A percentile compares a stretch with the other conserved stretches of the same genome.
Conservation (phyloP, 2,888 invertebrate genomes). For the Ichneumoninae sp. region DNA sequence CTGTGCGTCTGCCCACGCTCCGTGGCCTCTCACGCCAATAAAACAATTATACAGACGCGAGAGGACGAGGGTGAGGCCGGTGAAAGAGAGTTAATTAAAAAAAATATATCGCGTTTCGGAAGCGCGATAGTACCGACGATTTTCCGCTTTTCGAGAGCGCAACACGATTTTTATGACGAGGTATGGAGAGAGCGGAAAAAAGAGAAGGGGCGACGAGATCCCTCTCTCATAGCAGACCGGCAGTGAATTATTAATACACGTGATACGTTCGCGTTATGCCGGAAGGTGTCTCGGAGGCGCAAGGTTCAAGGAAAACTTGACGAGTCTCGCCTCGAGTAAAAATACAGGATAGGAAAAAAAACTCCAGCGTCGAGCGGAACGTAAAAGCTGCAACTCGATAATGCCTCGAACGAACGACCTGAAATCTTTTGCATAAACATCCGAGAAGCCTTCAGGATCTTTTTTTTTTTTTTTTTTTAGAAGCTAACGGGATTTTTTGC, state of each 20-base stretch:
- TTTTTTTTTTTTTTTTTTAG: not conserved
- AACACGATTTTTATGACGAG: conserved; percentile 16
- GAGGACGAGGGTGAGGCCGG: not conserved
- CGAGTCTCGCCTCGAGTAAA: conserved; percentile 62
- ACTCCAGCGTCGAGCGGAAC: not conserved
- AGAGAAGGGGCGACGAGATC: conserved; percentile 4
- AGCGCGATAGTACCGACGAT: conserved; percentile 1
- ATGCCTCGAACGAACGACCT: not conserved
- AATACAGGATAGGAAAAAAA: not conserved
- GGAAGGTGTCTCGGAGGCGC: conserved; percentile 69
- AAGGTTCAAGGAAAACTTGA: conserved; percentile 82
- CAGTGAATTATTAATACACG: conserved; percentile 76
- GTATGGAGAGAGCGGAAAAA: not conserved
- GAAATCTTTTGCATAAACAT: conserved; percentile 4
- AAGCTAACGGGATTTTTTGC: not conserved
- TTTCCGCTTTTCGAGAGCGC: conserved; percentile 3
- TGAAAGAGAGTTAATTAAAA: conserved; percentile 9
- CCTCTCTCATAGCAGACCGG: conserved; percentile 63
- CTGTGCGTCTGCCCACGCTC: not conserved
- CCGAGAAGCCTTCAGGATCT: not conserved
- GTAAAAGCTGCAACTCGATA: conserved; percentile 10
- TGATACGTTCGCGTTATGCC: conserved; percentile 66
- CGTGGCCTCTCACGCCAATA: not conserved
- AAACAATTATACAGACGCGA: not conserved
- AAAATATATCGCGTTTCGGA: not conserved